A percentile compares a stretch with the other conserved stretches of the same genome.
These are phyloP conservation scores for Ephestia elutella DNA, from an alignment of 1,140 invertebrate species.

Conservation along the genomic window DNA sequence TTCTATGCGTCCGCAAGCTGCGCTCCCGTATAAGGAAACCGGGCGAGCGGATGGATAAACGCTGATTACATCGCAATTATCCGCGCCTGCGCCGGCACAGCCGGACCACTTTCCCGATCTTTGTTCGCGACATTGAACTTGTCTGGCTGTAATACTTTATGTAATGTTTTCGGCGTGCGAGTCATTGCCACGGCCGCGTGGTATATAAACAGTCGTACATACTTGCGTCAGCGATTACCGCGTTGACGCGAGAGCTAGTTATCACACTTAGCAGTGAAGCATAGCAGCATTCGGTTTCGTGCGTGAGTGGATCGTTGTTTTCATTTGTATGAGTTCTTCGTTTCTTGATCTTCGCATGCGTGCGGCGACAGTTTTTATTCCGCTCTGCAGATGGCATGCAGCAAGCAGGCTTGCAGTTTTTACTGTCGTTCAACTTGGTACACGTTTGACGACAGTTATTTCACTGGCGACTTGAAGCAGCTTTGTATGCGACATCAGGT, in stretches of 20 bases:
- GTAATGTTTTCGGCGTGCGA: slow-evolving; percentile 51
- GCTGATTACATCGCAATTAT: slow-evolving; percentile 68
- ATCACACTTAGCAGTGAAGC: slow-evolving; percentile 20
- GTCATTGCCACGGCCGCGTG: slow-evolving; percentile 41
- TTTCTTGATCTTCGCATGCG: slow-evolving; percentile 44
- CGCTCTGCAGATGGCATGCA: slow-evolving; percentile 39
- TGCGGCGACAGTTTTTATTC: slow-evolving; percentile 41
- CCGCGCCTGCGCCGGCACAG: slow-evolving; percentile 33
- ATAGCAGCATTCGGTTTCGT: neutral
- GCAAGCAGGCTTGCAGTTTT: slow-evolving; percentile 37
- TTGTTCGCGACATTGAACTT: slow-evolving; percentile 67
- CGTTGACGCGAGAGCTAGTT: slow-evolving; percentile 19
- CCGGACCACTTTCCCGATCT: slow-evolving; percentile 67
- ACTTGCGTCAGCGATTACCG: slow-evolving; percentile 25
- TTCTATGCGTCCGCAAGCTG: slow-evolving; percentile 66
- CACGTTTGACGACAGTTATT: slow-evolving; percentile 30
- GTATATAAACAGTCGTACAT: slow-evolving; percentile 15
- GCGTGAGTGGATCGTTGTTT: slow-evolving; percentile 15
- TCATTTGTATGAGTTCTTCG: slow-evolving; percentile 34
- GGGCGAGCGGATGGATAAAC: slow-evolving; percentile 61
- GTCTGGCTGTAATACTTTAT: slow-evolving; percentile 34
- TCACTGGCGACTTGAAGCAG: slow-evolving; percentile 16
- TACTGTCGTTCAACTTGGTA: slow-evolving; percentile 26
- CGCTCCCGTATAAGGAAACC: slow-evolving; percentile 64
- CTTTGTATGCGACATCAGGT: neutral